Evolutionary conservation across 2,888 invertebrate genomes (phyloP).

Genomic region (Notodonta dromedarius): DNA sequence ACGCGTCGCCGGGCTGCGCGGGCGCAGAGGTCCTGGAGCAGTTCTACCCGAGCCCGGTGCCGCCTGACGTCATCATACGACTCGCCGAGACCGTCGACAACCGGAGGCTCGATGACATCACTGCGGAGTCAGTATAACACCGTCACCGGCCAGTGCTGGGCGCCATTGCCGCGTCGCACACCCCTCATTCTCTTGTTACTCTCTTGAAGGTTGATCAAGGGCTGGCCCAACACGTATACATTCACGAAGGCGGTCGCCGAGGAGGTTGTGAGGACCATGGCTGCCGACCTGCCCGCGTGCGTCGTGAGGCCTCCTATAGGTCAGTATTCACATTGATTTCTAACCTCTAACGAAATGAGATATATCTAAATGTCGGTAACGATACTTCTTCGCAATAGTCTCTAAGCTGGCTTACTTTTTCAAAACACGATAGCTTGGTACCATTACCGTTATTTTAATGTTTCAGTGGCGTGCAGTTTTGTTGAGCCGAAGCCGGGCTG

Average conservation of each 20-base stretch:
- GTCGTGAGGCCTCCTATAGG: constrained; percentile 26
- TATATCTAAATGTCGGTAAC: no score
- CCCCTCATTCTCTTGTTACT: background rate
- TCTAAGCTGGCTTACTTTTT: no score
- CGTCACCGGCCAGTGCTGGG: no score
- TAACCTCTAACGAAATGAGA: no score
- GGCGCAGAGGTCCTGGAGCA: constrained; percentile 33
- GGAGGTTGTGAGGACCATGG: constrained; percentile 27
- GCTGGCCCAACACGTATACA: constrained; percentile 42
- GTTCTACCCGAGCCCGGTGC: constrained; percentile 34
- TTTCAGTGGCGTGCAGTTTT: no score
- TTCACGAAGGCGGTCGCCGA: constrained; percentile 43
- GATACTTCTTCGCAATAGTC: no score
- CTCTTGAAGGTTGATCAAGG: constrained; percentile 25
- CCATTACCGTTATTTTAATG: no score
- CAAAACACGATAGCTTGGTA: no score
- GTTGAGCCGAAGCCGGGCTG: no score
- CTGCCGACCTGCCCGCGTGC: constrained; percentile 23
- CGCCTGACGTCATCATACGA: constrained; percentile 35
- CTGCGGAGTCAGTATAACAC: constrained; percentile 10
- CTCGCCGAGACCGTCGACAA: constrained; percentile 34
- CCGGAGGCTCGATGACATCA: constrained; percentile 24
- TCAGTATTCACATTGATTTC: no score
- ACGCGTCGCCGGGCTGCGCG: constrained; percentile 55
- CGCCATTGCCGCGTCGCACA: no score